Conservation (phyloP, 1,140 invertebrate species). For the Cydia splendana region DNA sequence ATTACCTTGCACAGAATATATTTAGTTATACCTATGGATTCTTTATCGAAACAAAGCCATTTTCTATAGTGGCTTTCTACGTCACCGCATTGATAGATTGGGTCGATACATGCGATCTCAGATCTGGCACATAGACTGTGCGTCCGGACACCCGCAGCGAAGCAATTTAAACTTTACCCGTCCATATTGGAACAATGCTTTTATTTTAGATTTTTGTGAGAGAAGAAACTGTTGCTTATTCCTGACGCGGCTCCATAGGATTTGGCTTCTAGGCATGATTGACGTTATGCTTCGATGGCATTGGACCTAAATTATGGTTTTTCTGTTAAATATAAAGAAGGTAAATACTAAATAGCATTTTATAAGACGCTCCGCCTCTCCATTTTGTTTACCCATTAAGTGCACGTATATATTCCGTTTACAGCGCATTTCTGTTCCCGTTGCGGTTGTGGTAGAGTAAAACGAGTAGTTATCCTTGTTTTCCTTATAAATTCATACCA, state of each 20-base stretch:
- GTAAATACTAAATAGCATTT: not conserved
- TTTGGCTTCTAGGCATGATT: not conserved
- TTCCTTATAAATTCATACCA: not conserved
- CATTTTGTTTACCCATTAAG: not conserved
- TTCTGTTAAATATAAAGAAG: too few relatives aligned
- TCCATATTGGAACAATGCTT: not conserved
- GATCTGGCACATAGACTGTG: not conserved
- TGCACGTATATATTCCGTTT: not conserved
- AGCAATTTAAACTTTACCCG: not conserved
- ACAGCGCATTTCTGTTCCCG: not conserved
- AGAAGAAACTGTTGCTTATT: too few relatives aligned
- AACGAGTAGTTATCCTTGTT: not conserved
- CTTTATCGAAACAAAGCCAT: not conserved
- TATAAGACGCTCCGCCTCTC: slow-evolving; percentile 1
- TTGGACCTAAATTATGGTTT: too few relatives aligned
- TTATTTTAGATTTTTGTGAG: not conserved
- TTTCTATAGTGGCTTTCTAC: slow-evolving; percentile 5
- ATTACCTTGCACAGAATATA: slow-evolving; percentile 1
- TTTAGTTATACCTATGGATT: not conserved
- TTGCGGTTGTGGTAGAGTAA: not conserved
- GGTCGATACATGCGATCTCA: not conserved
- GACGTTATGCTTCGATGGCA: not conserved
- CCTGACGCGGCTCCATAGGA: not conserved
- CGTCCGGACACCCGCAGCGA: not conserved
- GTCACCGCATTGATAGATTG: slow-evolving; percentile 1